phyloP scores from a whole-genome alignment of 2,113 vertebrate species.

The Xerus inauris region DNA sequence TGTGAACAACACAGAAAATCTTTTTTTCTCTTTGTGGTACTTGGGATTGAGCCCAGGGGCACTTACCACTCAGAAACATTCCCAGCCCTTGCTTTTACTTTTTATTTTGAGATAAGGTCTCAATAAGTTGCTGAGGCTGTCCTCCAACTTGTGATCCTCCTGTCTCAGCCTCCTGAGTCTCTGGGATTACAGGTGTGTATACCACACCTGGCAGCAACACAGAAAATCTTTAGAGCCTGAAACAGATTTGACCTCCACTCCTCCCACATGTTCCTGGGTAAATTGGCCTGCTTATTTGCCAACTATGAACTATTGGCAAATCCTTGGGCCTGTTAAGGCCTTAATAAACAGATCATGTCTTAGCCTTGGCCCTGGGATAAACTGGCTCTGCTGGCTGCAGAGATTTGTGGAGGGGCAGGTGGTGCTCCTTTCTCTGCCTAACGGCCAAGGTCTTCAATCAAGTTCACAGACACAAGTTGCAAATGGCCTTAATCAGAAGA shows the following conservation, averaged over 20 bases:
- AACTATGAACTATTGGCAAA: background rate
- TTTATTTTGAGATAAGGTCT: no score
- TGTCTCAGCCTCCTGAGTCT: no score
- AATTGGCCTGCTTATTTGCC: background rate
- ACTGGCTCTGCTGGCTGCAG: background rate
- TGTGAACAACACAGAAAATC: background rate
- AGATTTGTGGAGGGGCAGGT: background rate
- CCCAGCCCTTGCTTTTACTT: no score
- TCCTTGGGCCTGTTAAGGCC: background rate
- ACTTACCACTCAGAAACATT: no score
- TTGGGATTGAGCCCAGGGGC: no score
- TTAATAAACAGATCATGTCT: conserved; percentile 37
- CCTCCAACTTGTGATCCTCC: no score
- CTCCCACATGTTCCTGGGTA: background rate
- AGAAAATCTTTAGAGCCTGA: conserved; percentile 32
- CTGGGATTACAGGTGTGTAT: no score
- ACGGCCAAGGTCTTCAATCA: background rate
- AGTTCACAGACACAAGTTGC: background rate
- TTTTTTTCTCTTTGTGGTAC: no score
- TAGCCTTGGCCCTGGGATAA: conserved; percentile 16
- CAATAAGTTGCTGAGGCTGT: no score
- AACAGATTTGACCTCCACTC: conserved; percentile 1
- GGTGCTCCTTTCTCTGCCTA: conserved; percentile 21
- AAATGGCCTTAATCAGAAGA: conserved; percentile 48
- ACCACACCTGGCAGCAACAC: background rate